A percentile compares a stretch with the other conserved stretches of the same genome.
phyloP scores from a whole-genome alignment of 2,113 vertebrate species.

The Hystrix cristata region DNA sequence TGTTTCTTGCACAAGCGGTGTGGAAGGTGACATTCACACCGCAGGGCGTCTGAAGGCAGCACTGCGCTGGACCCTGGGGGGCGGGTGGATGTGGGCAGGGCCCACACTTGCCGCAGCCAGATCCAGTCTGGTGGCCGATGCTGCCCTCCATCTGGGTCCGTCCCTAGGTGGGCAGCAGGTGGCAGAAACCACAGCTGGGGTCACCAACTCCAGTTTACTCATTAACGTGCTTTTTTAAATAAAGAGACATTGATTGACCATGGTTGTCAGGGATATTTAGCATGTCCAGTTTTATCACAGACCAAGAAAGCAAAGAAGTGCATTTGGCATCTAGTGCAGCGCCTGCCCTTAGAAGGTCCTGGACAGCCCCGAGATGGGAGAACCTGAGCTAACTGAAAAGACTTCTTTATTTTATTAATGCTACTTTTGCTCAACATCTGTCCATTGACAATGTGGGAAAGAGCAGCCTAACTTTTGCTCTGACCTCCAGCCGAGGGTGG shows the following conservation, averaged over 20 bases:
- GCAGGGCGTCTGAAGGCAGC: not conserved
- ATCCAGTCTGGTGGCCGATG: not conserved
- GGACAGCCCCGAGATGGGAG: not conserved
- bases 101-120: too few relatives aligned
- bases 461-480: slow-evolving; percentile 64
- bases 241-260: not conserved
- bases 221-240: not conserved
- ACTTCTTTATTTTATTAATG: slow-evolving; percentile 26
- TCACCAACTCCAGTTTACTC: not conserved
- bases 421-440: slow-evolving; percentile 55
- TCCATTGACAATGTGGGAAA: not conserved
- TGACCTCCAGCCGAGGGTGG: slow-evolving; percentile 22
- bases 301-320: not conserved
- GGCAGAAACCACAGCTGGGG: too few relatives aligned
- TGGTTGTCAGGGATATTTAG: not conserved
- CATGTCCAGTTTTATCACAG: not conserved
- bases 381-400: slow-evolving; percentile 13
- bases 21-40: not conserved
- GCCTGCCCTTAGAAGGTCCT: not conserved
- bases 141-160: not conserved
- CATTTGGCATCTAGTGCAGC: not conserved
- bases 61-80: not conserved
- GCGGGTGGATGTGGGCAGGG: too few relatives aligned
- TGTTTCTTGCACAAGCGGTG: not conserved
- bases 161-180: too few relatives aligned